Conservation (phyloP, 2,797 vertebrate species). For the Sarcoramphus papa region DNA sequence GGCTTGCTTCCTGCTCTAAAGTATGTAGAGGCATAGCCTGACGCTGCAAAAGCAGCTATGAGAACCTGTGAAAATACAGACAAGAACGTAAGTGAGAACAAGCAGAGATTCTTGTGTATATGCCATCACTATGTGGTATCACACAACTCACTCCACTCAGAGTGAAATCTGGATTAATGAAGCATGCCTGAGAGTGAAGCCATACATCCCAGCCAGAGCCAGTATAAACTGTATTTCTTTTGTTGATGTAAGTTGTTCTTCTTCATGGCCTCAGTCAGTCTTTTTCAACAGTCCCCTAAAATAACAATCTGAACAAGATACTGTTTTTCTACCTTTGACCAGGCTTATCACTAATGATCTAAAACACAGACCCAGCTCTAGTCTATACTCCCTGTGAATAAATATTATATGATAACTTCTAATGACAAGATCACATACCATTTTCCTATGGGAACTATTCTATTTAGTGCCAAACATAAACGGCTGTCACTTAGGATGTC, state of each 20-base stretch:
- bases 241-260: not conserved
- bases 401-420: not conserved
- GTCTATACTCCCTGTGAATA: not conserved
- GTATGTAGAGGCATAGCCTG: slow-evolving; percentile 96
- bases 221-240: not conserved
- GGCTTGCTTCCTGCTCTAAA: slow-evolving; percentile 99
- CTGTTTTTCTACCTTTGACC: not conserved
- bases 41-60: slow-evolving; percentile 95
- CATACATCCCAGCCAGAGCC: not conserved
- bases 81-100: not conserved
- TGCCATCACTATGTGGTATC: not conserved
- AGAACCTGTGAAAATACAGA: slow-evolving; percentile 82
- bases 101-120: not conserved
- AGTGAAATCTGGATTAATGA: not conserved
- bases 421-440: not conserved
- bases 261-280: not conserved
- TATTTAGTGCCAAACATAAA: not conserved
- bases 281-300: not conserved
- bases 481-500: not conserved
- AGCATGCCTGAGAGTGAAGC: not conserved
- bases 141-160: not conserved
- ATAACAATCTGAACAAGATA: not conserved
- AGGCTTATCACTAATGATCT: not conserved
- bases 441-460: not conserved
- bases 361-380: not conserved